Conservation (phyloP, 2,888 invertebrate species). For the Zaprionus lineosus region DNA sequence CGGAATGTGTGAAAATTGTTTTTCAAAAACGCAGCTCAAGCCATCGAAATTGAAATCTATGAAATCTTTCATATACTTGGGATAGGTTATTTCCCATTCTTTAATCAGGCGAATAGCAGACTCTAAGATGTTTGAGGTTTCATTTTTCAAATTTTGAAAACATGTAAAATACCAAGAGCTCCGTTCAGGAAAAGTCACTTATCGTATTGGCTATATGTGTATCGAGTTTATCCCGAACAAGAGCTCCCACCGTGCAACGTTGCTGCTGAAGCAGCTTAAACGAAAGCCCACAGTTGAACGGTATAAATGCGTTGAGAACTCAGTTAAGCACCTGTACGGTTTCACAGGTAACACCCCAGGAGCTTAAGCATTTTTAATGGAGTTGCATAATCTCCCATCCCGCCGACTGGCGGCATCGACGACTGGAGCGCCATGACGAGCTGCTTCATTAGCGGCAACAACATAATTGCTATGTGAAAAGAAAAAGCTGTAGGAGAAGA, state of each 20-base stretch:
- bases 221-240: not conserved
- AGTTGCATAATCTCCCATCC: slow-evolving; percentile 52
- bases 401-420: slow-evolving; percentile 43
- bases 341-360: slow-evolving; percentile 8
- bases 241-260: not conserved
- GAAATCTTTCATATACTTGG: slow-evolving; percentile 1
- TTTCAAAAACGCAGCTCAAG: slow-evolving; percentile 1
- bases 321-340: slow-evolving; percentile 25
- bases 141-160: too few relatives aligned
- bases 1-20: slow-evolving; percentile 29
- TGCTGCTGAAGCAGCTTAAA: not conserved
- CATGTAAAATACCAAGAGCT: too few relatives aligned
- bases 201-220: not conserved
- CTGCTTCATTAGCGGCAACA: slow-evolving; percentile 62
- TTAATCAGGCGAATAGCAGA: too few relatives aligned
- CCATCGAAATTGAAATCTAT: slow-evolving; percentile 22
- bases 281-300: slow-evolving; percentile 7
- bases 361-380: slow-evolving; percentile 19
- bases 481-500: slow-evolving; percentile 31
- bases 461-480: slow-evolving; percentile 66
- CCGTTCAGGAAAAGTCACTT: not conserved
- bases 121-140: too few relatives aligned
- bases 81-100: too few relatives aligned
- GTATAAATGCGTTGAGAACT: not conserved
- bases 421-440: slow-evolving; percentile 46